Evolutionary conservation across 1,140 invertebrate species (phyloP), one percentile per base, ranked within the genome.

Genomic region (Calosoma granatense): DNA sequence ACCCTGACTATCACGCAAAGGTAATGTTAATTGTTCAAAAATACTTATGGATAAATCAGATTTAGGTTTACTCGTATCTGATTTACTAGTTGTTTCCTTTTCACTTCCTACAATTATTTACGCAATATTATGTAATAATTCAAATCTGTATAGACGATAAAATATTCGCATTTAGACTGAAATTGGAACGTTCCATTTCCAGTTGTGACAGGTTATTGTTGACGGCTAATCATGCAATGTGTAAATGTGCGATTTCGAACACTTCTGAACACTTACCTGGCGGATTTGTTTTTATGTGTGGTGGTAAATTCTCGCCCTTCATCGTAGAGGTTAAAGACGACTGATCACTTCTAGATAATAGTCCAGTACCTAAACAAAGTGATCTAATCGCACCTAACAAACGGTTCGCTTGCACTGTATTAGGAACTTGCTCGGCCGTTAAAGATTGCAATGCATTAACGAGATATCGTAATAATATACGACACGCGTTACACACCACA

Each of bases 221-320:
- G n/a, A n/a, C n/a, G n/a, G n/a, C n/a, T n/a, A n/a, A n/a, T n/a
- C n/a, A n/a, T n/a, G n/a, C n/a, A n/a, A n/a, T n/a, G n/a, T n/a
- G n/a, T n/a, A n/a, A n/a, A n/a, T n/a, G n/a, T n/a, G n/a, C n/a
- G n/a, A n/a, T n/a, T n/a, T n/a, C n/a, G n/a, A n/a, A n/a, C n/a
- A n/a, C n/a, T n/a, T n/a, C n/a, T n/a, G n/a, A n/a, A n/a, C n/a
- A 2, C 60, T 62, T 65, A 77, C 76, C 75, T 67, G 70, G 67
- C 53, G 74, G 67, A 55, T 77, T 71, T 23, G 74, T 74, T 68
- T 78, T 79, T 22, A 81, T 70, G 56, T 74, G 73, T 17, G 78
- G 70, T 17, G 85, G 85, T 60, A 82, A 65, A 67, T 82, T 83
- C 36, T 84, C 79, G 61, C 81, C 81, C 65, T 85, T 85, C 76